phyloP scores from a whole-genome alignment of 2,113 vertebrate species.

The Pipa parva region DNA sequence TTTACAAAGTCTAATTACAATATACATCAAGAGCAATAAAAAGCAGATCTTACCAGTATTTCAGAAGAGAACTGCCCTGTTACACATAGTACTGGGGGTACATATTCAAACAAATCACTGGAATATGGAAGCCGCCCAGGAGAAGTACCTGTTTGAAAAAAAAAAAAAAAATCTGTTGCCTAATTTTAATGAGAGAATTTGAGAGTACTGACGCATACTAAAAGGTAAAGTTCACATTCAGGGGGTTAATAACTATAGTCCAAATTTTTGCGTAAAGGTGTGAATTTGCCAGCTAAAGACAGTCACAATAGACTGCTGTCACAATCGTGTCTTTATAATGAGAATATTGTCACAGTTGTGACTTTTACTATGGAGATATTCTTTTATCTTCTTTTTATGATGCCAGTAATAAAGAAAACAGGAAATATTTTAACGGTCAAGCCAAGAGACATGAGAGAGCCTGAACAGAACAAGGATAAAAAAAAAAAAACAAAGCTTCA shows the following conservation, averaged over 20 bases:
- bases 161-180: background rate
- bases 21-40: background rate
- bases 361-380: too few relatives aligned
- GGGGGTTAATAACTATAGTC: background rate
- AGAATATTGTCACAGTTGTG: too few relatives aligned
- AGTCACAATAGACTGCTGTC: too few relatives aligned
- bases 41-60: slow-evolving; percentile 2
- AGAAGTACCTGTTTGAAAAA: slow-evolving; percentile 3
- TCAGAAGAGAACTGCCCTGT: slow-evolving; percentile 15
- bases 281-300: too few relatives aligned
- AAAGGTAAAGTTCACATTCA: background rate
- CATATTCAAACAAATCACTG: background rate
- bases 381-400: too few relatives aligned
- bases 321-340: too few relatives aligned
- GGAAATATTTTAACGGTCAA: too few relatives aligned
- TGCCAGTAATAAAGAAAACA: too few relatives aligned
- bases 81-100: slow-evolving; percentile 24
- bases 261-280: too few relatives aligned
- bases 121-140: slow-evolving; percentile 3
- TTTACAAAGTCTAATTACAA: background rate
- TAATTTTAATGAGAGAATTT: background rate
- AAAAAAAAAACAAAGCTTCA: too few relatives aligned
- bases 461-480: too few relatives aligned
- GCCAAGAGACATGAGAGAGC: too few relatives aligned
- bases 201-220: background rate